These are phyloP conservation scores for human (Homo sapiens) DNA, from an alignment of 2,113 vertebrate species.

Conservation along the genomic window DNA sequence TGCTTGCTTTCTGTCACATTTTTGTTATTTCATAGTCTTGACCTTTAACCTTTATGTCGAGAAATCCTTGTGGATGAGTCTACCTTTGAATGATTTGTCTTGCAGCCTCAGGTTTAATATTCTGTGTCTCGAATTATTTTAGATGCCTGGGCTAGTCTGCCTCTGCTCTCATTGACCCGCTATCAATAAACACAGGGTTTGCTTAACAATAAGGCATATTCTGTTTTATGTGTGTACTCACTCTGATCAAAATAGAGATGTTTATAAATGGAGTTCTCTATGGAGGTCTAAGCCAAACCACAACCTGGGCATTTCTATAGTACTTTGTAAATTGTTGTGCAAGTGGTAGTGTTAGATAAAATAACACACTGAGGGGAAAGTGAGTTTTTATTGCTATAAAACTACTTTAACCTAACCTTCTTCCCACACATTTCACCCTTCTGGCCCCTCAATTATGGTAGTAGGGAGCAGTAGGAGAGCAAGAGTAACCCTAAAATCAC, in stretches of 20 bases:
- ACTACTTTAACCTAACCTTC: slow-evolving; percentile 53
- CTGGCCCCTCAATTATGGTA: neutral
- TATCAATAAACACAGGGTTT: slow-evolving; percentile 28
- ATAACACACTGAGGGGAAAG: neutral
- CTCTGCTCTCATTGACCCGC: neutral
- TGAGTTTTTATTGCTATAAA: slow-evolving; percentile 50
- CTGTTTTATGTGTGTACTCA: neutral
- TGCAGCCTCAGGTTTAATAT: slow-evolving; percentile 20
- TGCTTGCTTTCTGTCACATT: neutral
- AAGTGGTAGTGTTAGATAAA: slow-evolving; percentile 43
- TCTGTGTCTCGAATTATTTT: slow-evolving; percentile 39
- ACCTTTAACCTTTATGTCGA: neutral
- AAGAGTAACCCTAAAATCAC: slow-evolving; percentile 48
- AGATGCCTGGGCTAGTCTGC: neutral
- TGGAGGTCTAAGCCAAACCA: neutral
- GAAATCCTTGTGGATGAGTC: neutral
- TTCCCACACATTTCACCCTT: neutral
- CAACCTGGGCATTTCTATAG: slow-evolving; percentile 17
- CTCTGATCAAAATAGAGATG: slow-evolving; percentile 9
- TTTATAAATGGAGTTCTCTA: slow-evolving; percentile 8
- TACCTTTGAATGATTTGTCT: slow-evolving; percentile 1
- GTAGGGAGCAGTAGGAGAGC: neutral
- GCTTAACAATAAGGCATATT: slow-evolving; percentile 14
- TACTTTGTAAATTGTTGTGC: slow-evolving; percentile 45
- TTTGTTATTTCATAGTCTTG: neutral